Evolutionary conservation across 2,888 invertebrate genomes (phyloP).

Genomic region (Phasia obesa): DNA sequence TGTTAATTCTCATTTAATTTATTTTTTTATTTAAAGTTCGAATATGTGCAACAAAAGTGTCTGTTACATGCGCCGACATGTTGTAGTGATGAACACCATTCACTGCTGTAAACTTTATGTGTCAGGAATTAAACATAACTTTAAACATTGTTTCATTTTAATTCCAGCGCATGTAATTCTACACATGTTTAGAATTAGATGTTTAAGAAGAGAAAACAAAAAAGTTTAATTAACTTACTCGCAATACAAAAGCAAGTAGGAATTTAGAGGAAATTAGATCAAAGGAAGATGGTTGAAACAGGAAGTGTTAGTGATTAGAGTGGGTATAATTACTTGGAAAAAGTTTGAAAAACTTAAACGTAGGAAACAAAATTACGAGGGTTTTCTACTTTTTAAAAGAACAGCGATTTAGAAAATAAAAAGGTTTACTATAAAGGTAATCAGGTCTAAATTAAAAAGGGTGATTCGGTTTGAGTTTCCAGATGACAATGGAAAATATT

Average conservation of each 20-base stretch:
- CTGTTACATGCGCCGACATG: conserved; percentile 25
- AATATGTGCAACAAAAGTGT: neutral
- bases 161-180: neutral
- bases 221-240: conserved; percentile 10
- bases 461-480: too few relatives aligned
- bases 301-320: neutral
- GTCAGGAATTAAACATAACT: conserved; percentile 32
- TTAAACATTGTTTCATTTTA: conserved; percentile 10
- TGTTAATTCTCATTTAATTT: neutral
- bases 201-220: too few relatives aligned
- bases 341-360: neutral
- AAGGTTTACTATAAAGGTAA: too few relatives aligned
- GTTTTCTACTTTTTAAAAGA: too few relatives aligned
- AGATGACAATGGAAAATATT: too few relatives aligned
- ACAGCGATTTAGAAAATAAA: too few relatives aligned
- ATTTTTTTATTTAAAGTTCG: neutral
- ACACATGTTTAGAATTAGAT: conserved; percentile 9
- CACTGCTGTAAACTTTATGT: neutral
- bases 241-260: neutral
- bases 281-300: neutral
- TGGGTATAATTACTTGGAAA: neutral
- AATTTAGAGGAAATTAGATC: neutral
- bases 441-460: too few relatives aligned
- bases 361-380: neutral
- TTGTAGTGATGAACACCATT: neutral